Conservation (phyloP, 2,797 vertebrate species). For the Taenioides sp. region DNA sequence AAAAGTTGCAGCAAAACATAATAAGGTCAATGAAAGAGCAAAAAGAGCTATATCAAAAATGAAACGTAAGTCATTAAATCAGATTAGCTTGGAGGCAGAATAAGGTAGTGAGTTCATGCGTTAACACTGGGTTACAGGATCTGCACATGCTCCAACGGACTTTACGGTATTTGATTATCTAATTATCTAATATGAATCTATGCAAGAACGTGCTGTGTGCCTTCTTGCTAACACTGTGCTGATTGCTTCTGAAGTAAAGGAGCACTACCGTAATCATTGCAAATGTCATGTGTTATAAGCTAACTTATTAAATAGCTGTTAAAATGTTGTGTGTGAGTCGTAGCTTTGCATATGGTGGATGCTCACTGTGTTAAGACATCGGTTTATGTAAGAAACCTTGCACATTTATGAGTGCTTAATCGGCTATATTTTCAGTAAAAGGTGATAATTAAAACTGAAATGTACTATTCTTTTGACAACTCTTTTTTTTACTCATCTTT, state of each 20-base stretch:
- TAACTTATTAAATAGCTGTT: constrained; percentile 62
- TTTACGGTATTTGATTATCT: constrained; percentile 13
- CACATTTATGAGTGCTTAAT: not conserved
- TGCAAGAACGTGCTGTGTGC: constrained; percentile 18
- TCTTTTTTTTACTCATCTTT: not conserved
- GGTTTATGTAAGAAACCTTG: not conserved
- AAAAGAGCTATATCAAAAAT: not conserved
- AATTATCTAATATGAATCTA: constrained; percentile 7
- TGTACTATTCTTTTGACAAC: not conserved
- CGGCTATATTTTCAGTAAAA: not conserved
- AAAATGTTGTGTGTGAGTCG: constrained; percentile 48
- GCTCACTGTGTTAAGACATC: constrained; percentile 24
- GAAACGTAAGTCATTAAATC: constrained; percentile 6
- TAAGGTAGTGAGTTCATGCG: not conserved
- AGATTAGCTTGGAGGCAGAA: constrained; percentile 5
- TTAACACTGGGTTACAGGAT: not conserved
- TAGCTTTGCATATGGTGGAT: constrained; percentile 49
- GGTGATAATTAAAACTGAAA: not conserved
- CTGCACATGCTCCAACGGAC: not conserved
- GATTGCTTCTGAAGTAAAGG: constrained; percentile 39
- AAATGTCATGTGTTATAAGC: constrained; percentile 68
- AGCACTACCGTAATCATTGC: constrained; percentile 48
- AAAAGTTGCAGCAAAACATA: not conserved
- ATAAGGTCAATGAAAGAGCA: not conserved
- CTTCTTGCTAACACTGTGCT: constrained; percentile 20